phyloP scores from a whole-genome alignment of 2,113 vertebrate genomes.

The Aptenodytes forsteri region DNA sequence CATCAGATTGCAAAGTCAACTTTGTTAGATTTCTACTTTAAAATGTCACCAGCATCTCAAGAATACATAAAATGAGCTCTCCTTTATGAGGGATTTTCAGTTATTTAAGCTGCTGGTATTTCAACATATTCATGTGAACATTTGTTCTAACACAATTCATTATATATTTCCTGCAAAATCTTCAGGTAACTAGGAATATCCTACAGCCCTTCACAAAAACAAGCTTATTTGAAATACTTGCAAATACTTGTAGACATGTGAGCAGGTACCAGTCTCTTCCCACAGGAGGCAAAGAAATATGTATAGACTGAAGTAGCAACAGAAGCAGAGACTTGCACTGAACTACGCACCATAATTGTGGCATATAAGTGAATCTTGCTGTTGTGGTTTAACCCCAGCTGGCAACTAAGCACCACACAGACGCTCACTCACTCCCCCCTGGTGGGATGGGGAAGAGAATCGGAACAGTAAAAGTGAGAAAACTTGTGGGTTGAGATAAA shows the following conservation, averaged over 20 bases:
- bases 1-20: neutral
- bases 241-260: neutral
- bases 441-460: too few relatives aligned
- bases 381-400: too few relatives aligned
- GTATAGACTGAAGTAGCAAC: neutral
- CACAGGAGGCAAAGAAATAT: neutral
- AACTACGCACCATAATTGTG: neutral
- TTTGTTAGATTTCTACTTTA: neutral
- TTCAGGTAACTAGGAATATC: neutral
- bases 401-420: too few relatives aligned
- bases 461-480: too few relatives aligned
- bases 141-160: neutral
- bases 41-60: neutral
- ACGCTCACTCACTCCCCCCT: too few relatives aligned
- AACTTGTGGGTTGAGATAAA: too few relatives aligned
- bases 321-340: neutral
- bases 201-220: neutral
- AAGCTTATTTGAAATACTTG: neutral
- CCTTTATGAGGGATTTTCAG: neutral
- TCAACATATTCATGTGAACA: neutral
- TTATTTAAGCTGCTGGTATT: neutral
- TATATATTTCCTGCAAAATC: neutral
- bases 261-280: neutral
- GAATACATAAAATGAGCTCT: neutral
- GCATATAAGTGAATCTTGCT: neutral